Base-by-base conservation (phyloP, 2,888 invertebrate genomes). In the Dicyrtoma fusca region DNA sequence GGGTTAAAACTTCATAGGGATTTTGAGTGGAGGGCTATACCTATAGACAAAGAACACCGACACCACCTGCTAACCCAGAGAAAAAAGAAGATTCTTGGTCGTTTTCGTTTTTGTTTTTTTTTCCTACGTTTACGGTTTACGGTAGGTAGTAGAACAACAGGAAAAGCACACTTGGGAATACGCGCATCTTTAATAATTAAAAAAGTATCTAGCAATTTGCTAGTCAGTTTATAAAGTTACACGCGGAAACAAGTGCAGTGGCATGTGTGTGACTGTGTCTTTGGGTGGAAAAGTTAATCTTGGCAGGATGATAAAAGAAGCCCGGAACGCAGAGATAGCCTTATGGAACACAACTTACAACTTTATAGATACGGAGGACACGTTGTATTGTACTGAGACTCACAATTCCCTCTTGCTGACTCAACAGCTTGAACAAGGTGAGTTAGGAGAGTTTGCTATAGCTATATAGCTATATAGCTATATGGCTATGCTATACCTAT, bases 121-220 rank as follows among this genome's bases (percentile, higher is more conserved):
- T 10, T 17, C 53, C 53, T n/a, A 49, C 49, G 11, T 3, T 6
- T 17, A 49, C 17, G 11, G 14, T 13, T 4, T 49, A 49, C 49
- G 11, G 2, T 44, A 8, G 17, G 10, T 17, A 44, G 19, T 21
- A 14, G 55, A n/a, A 44, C 44, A 42, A 17, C 26, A 59, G 63
- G 63, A 63, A 63, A 26, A 47, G 26, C 64, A 19, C 64, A 49
- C 64, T 23, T 10, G 64, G 64, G 64, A 64, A 47, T 14, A 17
- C 1, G 49, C 1, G 49, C 5, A 23, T 53, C 21, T n/a, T 66
- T 66, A 66, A 66, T 66, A 66, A 66, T 66, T 66, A 66, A 66
- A 66, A 66, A 66, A 66, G 66, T 53, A 66, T 66, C 17, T 53
- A 42, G 53, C 42, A 66, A 51, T 66, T 66, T 55, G 53, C n/a